Evolutionary conservation across 2,797 vertebrate species (phyloP).

Genomic region (Eremophila alpestris): DNA sequence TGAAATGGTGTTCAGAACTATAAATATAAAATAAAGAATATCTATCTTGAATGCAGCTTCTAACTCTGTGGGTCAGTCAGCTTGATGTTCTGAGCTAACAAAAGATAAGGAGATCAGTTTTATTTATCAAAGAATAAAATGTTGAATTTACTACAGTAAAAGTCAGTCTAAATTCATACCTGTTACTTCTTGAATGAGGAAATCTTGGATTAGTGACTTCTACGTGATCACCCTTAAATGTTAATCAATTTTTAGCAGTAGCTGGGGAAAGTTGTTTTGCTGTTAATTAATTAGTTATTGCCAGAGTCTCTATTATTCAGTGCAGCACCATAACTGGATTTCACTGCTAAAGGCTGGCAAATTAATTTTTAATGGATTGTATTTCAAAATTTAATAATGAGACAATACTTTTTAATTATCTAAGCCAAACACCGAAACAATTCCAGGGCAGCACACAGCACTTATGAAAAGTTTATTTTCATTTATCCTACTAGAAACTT

Average conservation of each 20-base stretch:
- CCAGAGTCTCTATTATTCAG: neutral
- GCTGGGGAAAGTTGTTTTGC: neutral
- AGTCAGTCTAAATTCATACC: neutral
- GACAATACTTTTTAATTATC: constrained; percentile 20
- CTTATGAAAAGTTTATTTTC: neutral
- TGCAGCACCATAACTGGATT: neutral
- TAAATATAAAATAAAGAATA: neutral
- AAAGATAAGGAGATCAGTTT: neutral
- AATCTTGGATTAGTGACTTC: neutral
- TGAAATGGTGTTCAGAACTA: neutral
- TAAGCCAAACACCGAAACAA: neutral
- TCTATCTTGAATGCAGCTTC: neutral
- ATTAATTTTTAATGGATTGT: constrained; percentile 31
- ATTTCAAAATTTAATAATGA: constrained; percentile 23
- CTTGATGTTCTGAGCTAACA: neutral
- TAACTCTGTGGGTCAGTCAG: neutral
- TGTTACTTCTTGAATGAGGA: neutral
- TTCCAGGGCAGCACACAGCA: neutral
- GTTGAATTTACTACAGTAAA: neutral
- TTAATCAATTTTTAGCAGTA: neutral
- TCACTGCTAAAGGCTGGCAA: neutral
- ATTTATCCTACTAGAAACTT: neutral
- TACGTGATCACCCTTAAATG: neutral
- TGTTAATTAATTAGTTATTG: constrained; percentile 35
- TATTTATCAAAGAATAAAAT: neutral